A percentile compares a stretch with the other conserved stretches of the same genome.
These are phyloP conservation scores for Progne subis DNA, from an alignment of 2,113 vertebrate genomes.

Conservation along the genomic window DNA sequence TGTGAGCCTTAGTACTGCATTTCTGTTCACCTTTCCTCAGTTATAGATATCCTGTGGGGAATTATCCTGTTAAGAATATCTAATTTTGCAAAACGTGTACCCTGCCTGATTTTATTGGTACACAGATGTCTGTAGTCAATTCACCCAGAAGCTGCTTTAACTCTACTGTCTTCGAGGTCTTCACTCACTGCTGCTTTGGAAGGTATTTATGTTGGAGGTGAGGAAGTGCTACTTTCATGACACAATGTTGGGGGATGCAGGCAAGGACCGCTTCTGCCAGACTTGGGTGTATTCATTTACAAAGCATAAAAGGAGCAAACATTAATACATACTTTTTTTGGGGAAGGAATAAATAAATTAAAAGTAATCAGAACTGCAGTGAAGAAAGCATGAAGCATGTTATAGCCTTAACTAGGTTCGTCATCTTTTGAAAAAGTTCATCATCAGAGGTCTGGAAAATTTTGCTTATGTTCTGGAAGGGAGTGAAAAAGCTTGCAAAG, in stretches of 20 bases:
- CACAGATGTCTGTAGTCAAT: neutral
- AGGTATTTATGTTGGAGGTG: neutral
- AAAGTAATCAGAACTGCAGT: neutral
- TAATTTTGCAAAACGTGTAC: neutral
- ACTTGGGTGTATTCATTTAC: neutral
- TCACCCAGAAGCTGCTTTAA: neutral
- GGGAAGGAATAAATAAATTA: neutral
- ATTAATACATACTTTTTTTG: neutral
- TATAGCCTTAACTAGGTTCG: neutral
- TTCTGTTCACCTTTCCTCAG: neutral
- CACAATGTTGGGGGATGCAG: neutral
- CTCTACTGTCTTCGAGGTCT: neutral
- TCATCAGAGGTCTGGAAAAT: neutral
- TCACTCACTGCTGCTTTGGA: neutral
- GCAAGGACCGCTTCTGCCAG: neutral
- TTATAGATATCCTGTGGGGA: neutral
- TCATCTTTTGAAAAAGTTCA: neutral
- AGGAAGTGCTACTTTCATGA: neutral
- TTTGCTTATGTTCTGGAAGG: neutral
- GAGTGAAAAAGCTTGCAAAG: neutral
- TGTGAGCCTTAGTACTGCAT: neutral
- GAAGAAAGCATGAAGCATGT: neutral
- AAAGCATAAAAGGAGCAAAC: neutral
- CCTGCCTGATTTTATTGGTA: neutral
- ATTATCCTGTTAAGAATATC: neutral